Evolutionary conservation across 2,113 vertebrate species (phyloP).

Genomic region (Oriolus oriolus): DNA sequence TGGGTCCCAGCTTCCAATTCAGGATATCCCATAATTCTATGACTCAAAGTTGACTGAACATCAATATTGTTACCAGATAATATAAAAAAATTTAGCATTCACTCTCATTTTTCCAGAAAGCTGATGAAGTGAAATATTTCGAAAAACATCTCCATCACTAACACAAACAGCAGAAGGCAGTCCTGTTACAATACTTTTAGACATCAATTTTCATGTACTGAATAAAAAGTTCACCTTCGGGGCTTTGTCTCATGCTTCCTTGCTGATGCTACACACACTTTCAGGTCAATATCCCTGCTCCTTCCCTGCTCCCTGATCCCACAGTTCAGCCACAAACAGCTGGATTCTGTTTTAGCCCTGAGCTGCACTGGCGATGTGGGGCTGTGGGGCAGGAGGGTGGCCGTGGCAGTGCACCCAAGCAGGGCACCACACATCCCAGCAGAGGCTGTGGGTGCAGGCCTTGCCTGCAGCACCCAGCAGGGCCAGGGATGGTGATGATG

Average conservation of each 20-base stretch:
- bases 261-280: neutral
- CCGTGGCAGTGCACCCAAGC: neutral
- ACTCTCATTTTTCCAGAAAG: neutral
- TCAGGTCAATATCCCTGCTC: neutral
- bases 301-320: neutral
- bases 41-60: neutral
- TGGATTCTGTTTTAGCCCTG: neutral
- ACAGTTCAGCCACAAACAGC: neutral
- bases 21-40: neutral
- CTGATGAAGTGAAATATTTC: neutral
- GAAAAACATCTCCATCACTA: neutral
- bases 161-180: neutral
- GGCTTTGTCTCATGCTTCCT: neutral
- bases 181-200: neutral
- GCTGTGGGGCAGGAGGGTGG: neutral
- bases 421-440: fast-evolving
- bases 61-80: neutral
- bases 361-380: neutral
- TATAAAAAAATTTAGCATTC: neutral
- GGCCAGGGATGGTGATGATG: neutral
- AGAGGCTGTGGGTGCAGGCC: neutral
- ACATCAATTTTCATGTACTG: neutral
- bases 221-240: neutral
- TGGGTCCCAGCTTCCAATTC: neutral
- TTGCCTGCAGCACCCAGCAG: neutral